Conservation (phyloP, 2,888 invertebrate genomes). For the Empis stercorea region DNA sequence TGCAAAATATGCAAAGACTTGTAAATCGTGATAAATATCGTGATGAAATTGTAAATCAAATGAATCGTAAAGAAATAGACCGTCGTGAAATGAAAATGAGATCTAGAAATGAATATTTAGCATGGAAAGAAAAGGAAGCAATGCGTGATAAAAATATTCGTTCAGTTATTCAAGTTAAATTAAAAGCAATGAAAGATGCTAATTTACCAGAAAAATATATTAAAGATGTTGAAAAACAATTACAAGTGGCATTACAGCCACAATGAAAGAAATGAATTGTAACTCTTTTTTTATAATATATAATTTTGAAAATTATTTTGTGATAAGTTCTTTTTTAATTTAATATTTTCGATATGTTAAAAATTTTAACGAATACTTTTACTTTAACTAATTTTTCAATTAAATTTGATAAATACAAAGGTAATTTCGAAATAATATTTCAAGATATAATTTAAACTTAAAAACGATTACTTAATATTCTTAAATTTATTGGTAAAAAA, state of each 20-base stretch:
- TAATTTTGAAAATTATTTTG: neutral
- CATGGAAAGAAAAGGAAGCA: conserved; percentile 28
- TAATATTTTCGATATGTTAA: neutral
- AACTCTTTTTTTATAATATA: no score
- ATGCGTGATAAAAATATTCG: conserved; percentile 29
- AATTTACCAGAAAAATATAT: conserved; percentile 34
- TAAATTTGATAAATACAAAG: no score
- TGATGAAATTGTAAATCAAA: conserved; percentile 30
- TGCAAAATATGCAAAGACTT: conserved; percentile 20
- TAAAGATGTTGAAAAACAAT: conserved; percentile 29
- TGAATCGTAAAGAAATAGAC: conserved; percentile 29
- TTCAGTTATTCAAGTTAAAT: conserved; percentile 29
- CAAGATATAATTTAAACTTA: no score
- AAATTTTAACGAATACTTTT: no score
- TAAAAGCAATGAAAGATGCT: conserved; percentile 31
- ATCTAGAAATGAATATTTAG: conserved; percentile 26
- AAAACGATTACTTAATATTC: neutral
- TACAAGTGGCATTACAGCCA: conserved; percentile 10
- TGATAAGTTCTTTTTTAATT: neutral
- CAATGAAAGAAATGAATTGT: neutral
- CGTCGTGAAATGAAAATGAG: conserved; percentile 23
- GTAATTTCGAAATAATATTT: no score
- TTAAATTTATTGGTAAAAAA: neutral
- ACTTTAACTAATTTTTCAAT: no score
- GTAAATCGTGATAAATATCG: conserved; percentile 25